phyloP scores from a whole-genome alignment of 2,888 invertebrate species.

The Dascillus cervinus region DNA sequence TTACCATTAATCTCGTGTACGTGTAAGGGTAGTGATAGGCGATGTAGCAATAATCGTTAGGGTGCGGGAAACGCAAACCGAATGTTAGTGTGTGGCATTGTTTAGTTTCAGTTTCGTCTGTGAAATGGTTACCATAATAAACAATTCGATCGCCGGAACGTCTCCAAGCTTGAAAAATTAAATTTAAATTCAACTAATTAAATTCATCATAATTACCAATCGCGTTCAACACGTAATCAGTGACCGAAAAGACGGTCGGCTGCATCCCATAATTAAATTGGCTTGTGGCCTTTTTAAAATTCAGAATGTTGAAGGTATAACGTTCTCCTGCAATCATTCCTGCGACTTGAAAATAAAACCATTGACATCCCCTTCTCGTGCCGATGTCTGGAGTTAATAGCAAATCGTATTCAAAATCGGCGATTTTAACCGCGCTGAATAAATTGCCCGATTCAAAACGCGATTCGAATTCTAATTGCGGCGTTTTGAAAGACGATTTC shows the following conservation, averaged over 20 bases:
- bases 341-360: constrained; percentile 87
- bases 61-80: constrained; percentile 65
- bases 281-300: constrained; percentile 79
- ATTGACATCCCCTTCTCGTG: constrained; percentile 70
- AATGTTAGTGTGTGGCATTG: constrained; percentile 73
- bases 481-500: no score
- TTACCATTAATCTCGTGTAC: constrained; percentile 67
- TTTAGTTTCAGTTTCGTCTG: constrained; percentile 45
- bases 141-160: constrained; percentile 69
- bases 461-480: constrained; percentile 78
- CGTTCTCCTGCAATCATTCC: constrained; percentile 62
- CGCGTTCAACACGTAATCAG: constrained; percentile 53
- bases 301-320: constrained; percentile 80
- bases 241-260: constrained; percentile 78
- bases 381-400: constrained; percentile 78
- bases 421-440: constrained; percentile 71
- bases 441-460: constrained; percentile 84
- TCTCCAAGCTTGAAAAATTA: constrained; percentile 52
- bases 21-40: constrained; percentile 86
- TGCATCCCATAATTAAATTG: constrained; percentile 88
- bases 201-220: constrained; percentile 35
- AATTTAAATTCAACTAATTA: not conserved
- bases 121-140: constrained; percentile 73
- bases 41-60: constrained; percentile 72
- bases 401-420: constrained; percentile 71